Evolutionary conservation across 2,113 vertebrate genomes (phyloP).

Genomic region (Alethe castanea): DNA sequence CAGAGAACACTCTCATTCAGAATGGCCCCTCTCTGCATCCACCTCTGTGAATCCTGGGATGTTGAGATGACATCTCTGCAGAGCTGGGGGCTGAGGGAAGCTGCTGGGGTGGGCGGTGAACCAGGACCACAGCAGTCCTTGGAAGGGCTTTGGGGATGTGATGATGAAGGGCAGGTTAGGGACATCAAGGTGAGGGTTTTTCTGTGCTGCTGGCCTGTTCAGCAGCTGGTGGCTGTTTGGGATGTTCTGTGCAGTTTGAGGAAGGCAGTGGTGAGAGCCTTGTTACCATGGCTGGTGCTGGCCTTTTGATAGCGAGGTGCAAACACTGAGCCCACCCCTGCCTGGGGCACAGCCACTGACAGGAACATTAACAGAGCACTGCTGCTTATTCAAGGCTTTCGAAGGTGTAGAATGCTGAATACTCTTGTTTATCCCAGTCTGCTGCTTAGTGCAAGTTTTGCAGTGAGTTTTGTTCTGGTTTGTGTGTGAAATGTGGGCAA

Average conservation of each 20-base stretch:
- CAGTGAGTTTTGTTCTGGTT: neutral
- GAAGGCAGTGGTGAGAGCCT: neutral
- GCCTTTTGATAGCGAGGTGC: neutral
- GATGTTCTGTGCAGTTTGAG: neutral
- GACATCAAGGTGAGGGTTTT: neutral
- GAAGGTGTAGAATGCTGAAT: neutral
- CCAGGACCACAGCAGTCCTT: slow-evolving; percentile 2
- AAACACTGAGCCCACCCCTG: neutral
- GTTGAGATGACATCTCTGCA: too few relatives aligned
- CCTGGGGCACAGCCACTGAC: neutral
- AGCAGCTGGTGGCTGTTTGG: neutral
- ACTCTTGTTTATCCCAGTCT: neutral
- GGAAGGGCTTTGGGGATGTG: slow-evolving; percentile 31
- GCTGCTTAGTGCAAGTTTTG: neutral
- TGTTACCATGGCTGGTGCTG: accelerated
- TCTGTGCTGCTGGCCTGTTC: neutral
- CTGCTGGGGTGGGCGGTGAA: neutral
- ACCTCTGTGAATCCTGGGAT: too few relatives aligned
- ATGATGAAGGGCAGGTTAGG: slow-evolving; percentile 66
- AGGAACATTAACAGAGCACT: neutral
- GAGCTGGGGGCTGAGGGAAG: neutral
- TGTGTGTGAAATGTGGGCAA: neutral
- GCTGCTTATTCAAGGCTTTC: neutral
- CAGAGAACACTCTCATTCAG: accelerated
- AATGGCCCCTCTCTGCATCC: neutral